Evolutionary conservation across 2,797 vertebrate genomes (phyloP), one percentile per base, ranked within the genome.

Genomic region (Sebastes hubbsi): DNA sequence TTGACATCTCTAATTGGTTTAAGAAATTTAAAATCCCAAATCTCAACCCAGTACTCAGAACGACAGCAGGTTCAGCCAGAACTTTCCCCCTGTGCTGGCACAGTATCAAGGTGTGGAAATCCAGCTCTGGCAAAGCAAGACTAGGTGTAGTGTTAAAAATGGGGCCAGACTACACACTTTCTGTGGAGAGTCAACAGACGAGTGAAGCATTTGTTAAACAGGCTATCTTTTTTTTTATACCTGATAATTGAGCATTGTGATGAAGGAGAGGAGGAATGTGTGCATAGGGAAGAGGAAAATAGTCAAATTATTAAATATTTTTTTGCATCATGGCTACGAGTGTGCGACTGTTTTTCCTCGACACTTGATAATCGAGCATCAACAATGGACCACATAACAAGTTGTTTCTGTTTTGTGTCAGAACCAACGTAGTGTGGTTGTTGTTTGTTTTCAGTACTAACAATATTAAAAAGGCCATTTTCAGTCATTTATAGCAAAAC

Each of bases 1-100:
- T 78, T 72, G 64, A 73, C 54, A 59, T 55, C 49, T 81, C 83
- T 66, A 85, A 81, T 63, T 73, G 55, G 46, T 71, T 77, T 55
- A 24, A 65, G 56, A 52, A 78, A 80, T 67, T 11, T 36, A 73
- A 81, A 75, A 54, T 12, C 62, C 25, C 6, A 4, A 75, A 63
- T 72, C 84, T 58, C 77, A 18, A 24, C 52, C 27, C 61, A 56
- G 65, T n/a, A 42, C 13, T 69, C 46, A 75, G 30, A 68, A 64
- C 54, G 61, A 77, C 52, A 62, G 49, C 34, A 66, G 70, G 71
- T 72, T 81, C 16, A 71, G 54, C 20, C 59, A 38, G 58, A 73
- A 61, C 30, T 20, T 71, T 71, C 56, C 60, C 14, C 49, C 56
- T 54, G 80, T 0, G 25, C 61, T 42, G 32, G 29, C 38, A 27